Evolutionary conservation across 2,888 invertebrate genomes (phyloP), one percentile per base, ranked within the genome.

Genomic region (Sminthurides aquaticus): DNA sequence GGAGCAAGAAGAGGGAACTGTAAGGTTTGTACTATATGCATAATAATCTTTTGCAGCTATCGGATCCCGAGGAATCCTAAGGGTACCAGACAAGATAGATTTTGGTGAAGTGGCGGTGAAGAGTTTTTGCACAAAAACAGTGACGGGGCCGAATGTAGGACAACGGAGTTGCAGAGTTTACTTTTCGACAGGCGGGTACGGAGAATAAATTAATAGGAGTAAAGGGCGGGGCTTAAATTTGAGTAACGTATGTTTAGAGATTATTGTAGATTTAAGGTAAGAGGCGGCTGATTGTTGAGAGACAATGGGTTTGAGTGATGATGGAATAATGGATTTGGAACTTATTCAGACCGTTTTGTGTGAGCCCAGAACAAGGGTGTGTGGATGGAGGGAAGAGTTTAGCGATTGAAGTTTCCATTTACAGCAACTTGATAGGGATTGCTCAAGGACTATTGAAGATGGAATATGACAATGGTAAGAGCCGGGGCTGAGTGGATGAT

Each of bases 381-480:
- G 65, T 72, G 18, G 56, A 60, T 2, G 60, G 69, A n/a, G 67
- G 67, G 48, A 65, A 71, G 2, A 49, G 67, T 15, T 69, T 72
- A 24, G 61, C 63, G 5, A 62, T 72, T 43, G 62, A 70, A 25
- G 57, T 74, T 1, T 67, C 68, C 5, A 69, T 69, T 61, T 65
- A 59, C 28, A 65, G 72, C 1, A 28, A 34, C 0, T 57, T n/a
- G 1, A 8, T 64, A n/a, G 59, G 60, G 8, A 34, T n/a, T 34
- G 49, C 64, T 2, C 64, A 70, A 8, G 73, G 73, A 29, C 61
- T 60, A 60, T 25, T 73, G 15, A 52, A 57, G 20, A 65, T 73
- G 20, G 67, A 66, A 58, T 73, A 69, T 60, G 73, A 73, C 2
- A 71, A 69, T 62, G 73, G 73, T 71, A 60, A 52, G 22, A 52